These are phyloP conservation scores for Exaiptasia diaphana DNA, from an alignment of 64 coral and sea anemone genomes.

Conservation along the genomic window DNA sequence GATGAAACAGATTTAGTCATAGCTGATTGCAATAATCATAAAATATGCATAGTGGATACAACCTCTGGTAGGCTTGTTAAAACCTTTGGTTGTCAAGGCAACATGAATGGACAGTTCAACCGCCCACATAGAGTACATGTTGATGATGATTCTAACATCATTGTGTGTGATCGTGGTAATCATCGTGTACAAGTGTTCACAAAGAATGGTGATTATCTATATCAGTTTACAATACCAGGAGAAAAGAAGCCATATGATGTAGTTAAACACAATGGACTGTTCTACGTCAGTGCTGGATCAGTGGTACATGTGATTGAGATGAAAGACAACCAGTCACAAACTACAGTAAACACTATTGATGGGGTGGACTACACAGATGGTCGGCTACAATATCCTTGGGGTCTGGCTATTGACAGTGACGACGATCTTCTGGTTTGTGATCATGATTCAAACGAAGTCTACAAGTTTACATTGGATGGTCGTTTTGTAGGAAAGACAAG, in stretches of 20 bases:
- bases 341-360: slow-evolving; percentile 13
- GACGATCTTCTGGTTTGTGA: neutral
- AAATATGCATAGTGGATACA: slow-evolving; percentile 10
- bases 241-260: neutral
- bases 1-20: slow-evolving; percentile 6
- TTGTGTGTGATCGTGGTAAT: neutral
- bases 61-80: neutral
- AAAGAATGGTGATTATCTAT: neutral
- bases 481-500: neutral
- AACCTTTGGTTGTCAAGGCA: neutral
- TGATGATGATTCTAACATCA: neutral
- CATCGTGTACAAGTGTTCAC: neutral
- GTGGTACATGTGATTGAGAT: slow-evolving; percentile 28
- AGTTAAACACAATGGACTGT: slow-evolving; percentile 5
- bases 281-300: neutral
- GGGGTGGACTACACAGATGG: neutral
- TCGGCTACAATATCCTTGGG: neutral
- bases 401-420: neutral
- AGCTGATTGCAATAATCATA: neutral
- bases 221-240: neutral
- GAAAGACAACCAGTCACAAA: neutral
- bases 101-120: neutral
- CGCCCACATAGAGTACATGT: neutral
- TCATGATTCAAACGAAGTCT: neutral
- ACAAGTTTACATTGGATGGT: neutral